Percentiles rank a stretch among this genome's conserved stretches.
phyloP scores from a whole-genome alignment of 2,113 vertebrate genomes.

The Diphyllodes magnificus region DNA sequence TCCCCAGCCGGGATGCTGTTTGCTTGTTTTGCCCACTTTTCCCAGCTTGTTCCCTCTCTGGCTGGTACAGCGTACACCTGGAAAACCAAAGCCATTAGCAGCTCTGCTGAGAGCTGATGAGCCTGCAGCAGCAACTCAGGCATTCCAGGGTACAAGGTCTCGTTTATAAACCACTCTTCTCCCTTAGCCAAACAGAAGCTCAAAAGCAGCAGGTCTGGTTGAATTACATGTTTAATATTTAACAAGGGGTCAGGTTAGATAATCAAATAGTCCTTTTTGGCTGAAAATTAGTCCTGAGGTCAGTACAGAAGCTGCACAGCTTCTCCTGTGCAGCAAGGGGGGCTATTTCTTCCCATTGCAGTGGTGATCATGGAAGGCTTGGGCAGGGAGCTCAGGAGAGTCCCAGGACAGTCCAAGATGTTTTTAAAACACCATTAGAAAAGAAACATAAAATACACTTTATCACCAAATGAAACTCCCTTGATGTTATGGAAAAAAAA shows the following conservation, averaged over 20 bases:
- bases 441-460: not conserved
- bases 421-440: not conserved
- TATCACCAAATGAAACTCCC: not conserved
- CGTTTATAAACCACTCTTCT: not conserved
- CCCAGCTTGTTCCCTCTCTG: not conserved
- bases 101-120: not conserved
- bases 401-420: not conserved
- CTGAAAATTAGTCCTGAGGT: not conserved
- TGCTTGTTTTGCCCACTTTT: not conserved
- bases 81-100: not conserved
- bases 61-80: not conserved
- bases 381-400: not conserved
- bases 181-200: not conserved
- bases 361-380: accelerated
- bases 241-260: not conserved
- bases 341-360: not conserved
- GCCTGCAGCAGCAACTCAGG: not conserved
- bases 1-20: not conserved
- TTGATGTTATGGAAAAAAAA: not conserved
- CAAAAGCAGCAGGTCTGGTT: not conserved
- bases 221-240: not conserved
- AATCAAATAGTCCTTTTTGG: not conserved
- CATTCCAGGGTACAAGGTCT: not conserved
- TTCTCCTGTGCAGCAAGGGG: not conserved
- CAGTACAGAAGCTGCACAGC: not conserved